A percentile compares a stretch with the other conserved stretches of the same genome.
Conservation (phyloP, 1,140 invertebrate genomes). For the Ceratosolen fusciceps region DNA sequence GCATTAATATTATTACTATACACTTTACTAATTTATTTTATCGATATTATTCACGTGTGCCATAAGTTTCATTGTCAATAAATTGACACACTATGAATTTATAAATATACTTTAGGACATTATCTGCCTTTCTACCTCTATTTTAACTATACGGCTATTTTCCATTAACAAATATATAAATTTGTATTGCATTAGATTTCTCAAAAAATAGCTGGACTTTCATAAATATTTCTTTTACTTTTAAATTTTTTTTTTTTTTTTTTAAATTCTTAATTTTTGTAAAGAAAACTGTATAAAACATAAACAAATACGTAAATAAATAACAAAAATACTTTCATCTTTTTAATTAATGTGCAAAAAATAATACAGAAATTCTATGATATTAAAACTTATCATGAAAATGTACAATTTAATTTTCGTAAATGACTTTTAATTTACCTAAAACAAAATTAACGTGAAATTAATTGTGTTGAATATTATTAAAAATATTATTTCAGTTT, state of each 20-base stretch:
- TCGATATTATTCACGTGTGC: not conserved
- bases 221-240: conserved; percentile 32
- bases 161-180: conserved; percentile 45
- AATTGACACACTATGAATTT: not conserved
- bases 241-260: no score
- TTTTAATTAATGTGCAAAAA: no score
- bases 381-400: not conserved
- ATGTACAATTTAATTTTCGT: no score
- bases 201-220: conserved; percentile 42
- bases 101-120: not conserved
- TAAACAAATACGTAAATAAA: not conserved
- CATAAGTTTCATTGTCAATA: not conserved
- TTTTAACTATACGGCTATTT: conserved; percentile 12
- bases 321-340: not conserved
- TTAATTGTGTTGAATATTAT: no score
- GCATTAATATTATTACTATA: not conserved
- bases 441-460: no score
- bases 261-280: not conserved
- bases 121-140: not conserved
- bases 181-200: conserved; percentile 22
- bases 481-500: no score
- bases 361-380: not conserved
- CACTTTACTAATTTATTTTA: not conserved
- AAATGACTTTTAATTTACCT: no score
- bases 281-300: no score